These are phyloP conservation scores for Drosophila sordidapex DNA, from an alignment of 2,888 invertebrate species.

Conservation along the genomic window DNA sequence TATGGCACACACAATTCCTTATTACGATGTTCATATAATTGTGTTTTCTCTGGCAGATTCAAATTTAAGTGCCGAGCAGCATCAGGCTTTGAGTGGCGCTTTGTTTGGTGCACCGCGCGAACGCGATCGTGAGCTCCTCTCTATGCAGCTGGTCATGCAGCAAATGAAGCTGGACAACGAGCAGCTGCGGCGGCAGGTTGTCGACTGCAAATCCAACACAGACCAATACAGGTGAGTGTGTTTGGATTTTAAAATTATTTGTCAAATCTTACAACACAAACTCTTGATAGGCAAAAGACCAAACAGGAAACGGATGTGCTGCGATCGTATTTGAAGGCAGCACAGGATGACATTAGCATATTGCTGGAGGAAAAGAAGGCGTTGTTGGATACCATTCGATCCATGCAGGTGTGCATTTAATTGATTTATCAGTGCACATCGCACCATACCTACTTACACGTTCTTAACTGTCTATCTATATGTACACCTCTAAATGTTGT, in stretches of 20 bases:
- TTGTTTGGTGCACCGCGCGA: slow-evolving; percentile 78
- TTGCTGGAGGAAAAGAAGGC: slow-evolving; percentile 91
- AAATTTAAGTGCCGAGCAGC: slow-evolving; percentile 50
- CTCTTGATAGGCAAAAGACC: slow-evolving; percentile 77
- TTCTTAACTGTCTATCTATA: slow-evolving; percentile 46
- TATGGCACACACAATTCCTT: accelerated
- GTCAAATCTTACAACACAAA: background rate
- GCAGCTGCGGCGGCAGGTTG: slow-evolving; percentile 87
- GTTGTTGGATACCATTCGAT: slow-evolving; percentile 89
- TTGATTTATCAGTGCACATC: background rate
- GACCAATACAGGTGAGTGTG: slow-evolving; percentile 86
- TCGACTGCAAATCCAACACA: slow-evolving; percentile 85
- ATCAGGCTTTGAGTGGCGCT: slow-evolving; percentile 53
- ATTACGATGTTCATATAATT: background rate
- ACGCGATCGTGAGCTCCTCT: slow-evolving; percentile 85
- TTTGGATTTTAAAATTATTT: background rate
- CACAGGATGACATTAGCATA: slow-evolving; percentile 90
- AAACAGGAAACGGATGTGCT: slow-evolving; percentile 88
- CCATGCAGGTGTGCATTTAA: slow-evolving; percentile 87
- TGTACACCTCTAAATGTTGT: slow-evolving; percentile 58
- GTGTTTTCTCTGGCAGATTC: slow-evolving; percentile 45
- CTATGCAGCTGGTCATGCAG: slow-evolving; percentile 85
- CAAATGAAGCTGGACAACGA: slow-evolving; percentile 88
- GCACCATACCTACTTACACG: slow-evolving; percentile 16
- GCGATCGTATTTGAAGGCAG: slow-evolving; percentile 87